Evolutionary conservation across 2,113 vertebrate genomes (phyloP).

Genomic region (Prionailurus bengalensis): DNA sequence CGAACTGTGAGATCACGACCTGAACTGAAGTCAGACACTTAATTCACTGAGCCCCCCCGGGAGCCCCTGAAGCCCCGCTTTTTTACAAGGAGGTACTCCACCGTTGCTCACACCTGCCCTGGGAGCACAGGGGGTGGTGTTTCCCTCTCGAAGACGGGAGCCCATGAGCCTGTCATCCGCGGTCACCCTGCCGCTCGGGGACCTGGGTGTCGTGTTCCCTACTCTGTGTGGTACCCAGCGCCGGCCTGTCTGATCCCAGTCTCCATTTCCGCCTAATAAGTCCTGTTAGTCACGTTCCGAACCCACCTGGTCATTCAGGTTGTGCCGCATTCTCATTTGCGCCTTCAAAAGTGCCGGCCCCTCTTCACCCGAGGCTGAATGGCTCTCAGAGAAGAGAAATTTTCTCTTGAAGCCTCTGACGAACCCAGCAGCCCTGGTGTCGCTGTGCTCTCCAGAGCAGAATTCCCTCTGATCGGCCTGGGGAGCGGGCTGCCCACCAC

Average conservation of each 20-base stretch:
- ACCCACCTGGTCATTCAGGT: not conserved
- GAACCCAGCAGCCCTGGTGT: not conserved
- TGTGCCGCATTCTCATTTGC: not conserved
- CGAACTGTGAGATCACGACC: too few species aligned
- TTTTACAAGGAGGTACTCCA: not conserved
- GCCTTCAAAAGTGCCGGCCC: slow-evolving; percentile 19
- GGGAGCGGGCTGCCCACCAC: not conserved
- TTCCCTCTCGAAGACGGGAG: not conserved
- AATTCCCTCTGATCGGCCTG: not conserved
- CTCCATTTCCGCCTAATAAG: not conserved
- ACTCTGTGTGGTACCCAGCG: not conserved
- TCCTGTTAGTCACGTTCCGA: not conserved
- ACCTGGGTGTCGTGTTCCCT: fast-evolving
- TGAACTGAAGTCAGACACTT: too few species aligned
- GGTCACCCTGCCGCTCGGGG: not conserved
- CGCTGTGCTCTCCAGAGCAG: not conserved
- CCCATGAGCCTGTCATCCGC: not conserved
- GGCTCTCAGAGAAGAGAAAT: slow-evolving; percentile 1
- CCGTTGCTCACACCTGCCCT: not conserved
- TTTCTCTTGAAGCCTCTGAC: slow-evolving; percentile 10
- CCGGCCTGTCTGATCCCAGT: not conserved
- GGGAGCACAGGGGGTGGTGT: not conserved
- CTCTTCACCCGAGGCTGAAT: not conserved
- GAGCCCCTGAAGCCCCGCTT: not conserved
- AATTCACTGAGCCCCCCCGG: too few species aligned